These are phyloP conservation scores for Pseudochromis fuscus DNA, from an alignment of 2,797 vertebrate genomes.

Conservation along the genomic window DNA sequence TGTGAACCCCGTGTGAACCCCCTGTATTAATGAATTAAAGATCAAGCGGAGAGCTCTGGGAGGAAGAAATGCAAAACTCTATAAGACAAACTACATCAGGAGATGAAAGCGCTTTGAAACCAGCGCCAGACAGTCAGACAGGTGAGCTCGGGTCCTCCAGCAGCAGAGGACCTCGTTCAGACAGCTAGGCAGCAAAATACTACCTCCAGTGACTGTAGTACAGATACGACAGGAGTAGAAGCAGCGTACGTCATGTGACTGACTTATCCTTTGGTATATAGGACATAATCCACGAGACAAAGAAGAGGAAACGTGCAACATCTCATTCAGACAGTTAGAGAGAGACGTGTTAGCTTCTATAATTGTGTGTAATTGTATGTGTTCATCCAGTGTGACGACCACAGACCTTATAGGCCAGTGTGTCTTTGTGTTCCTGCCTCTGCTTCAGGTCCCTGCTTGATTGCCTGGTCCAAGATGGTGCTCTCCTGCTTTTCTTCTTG, in stretches of 20 bases:
- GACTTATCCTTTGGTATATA: background rate
- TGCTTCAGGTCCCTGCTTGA: too few relatives aligned
- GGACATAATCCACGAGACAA: background rate
- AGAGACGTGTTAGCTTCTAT: background rate
- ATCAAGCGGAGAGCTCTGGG: conserved; percentile 74
- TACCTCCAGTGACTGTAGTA: conserved; percentile 14
- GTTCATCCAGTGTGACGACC: too few relatives aligned
- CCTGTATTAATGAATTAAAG: conserved; percentile 80
- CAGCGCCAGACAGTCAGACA: conserved; percentile 62
- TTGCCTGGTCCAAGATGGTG: too few relatives aligned
- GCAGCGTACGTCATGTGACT: background rate
- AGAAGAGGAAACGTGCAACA: background rate
- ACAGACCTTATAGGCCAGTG: too few relatives aligned
- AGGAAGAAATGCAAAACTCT: conserved; percentile 68
- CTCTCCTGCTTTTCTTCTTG: too few relatives aligned
- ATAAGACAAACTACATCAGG: conserved; percentile 61
- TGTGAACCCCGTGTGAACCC: conserved; percentile 74
- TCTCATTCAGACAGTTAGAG: background rate
- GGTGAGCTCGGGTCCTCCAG: conserved; percentile 59
- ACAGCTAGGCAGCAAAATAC: conserved; percentile 31
- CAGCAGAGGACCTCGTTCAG: conserved; percentile 31
- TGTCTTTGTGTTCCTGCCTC: too few relatives aligned
- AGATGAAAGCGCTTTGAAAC: conserved; percentile 74
- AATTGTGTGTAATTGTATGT: too few relatives aligned
- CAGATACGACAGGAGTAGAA: conserved; percentile 10